Percentiles rank a stretch among this genome's conserved stretches.
Evolutionary conservation across 2,888 invertebrate genomes (phyloP).

Genomic region (Kuschelorhynchus macadamiae): DNA sequence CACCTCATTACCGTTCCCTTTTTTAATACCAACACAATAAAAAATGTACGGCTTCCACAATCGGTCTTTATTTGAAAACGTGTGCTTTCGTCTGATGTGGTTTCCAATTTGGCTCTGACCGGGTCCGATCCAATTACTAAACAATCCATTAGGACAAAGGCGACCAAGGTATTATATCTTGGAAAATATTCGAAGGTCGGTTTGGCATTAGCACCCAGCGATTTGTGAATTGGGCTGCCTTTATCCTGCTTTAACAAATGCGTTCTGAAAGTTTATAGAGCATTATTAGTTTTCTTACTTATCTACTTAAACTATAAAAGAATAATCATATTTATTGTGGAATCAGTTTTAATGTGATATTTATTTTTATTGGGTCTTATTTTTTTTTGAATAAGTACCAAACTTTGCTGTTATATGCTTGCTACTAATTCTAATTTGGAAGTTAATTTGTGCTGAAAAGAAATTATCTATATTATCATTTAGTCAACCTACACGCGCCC

Average conservation of each 20-base stretch:
- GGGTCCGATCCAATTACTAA: slow-evolving; percentile 54
- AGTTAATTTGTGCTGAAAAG: no score
- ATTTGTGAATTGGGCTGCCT: slow-evolving; percentile 29
- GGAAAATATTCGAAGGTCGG: slow-evolving; percentile 53
- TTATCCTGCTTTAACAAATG: slow-evolving; percentile 31
- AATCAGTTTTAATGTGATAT: no score
- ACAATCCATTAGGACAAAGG: slow-evolving; percentile 54
- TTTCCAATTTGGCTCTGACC: slow-evolving; percentile 33
- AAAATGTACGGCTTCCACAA: neutral
- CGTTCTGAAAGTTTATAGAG: no score
- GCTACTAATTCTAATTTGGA: no score
- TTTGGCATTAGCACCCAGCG: slow-evolving; percentile 21
- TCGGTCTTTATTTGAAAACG: neutral
- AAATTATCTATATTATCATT: no score
- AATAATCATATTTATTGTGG: no score
- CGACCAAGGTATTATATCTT: slow-evolving; percentile 49
- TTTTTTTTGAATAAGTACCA: no score
- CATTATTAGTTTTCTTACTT: no score
- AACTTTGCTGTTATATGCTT: no score
- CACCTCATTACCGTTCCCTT: neutral
- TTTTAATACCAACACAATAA: slow-evolving; percentile 1
- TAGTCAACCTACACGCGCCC: no score
- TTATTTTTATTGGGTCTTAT: no score
- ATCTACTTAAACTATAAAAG: no score
- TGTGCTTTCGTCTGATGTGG: slow-evolving; percentile 34